A percentile compares a stretch with the other conserved stretches of the same genome.
Evolutionary conservation across 2,113 vertebrate genomes (phyloP).

Genomic region (Pedetes capensis): DNA sequence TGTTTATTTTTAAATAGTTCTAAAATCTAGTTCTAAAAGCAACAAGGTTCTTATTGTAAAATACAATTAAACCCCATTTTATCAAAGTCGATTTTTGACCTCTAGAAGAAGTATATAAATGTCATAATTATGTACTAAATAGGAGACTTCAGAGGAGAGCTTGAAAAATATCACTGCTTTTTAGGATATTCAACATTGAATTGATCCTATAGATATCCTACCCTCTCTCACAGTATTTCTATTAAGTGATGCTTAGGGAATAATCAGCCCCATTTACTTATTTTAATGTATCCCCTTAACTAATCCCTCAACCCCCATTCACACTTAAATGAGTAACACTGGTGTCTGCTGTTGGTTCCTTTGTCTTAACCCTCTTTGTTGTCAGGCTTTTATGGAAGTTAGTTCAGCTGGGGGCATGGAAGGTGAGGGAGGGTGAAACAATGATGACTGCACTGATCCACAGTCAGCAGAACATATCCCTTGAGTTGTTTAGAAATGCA

Average conservation of each 20-base stretch:
- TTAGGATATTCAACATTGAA: background rate
- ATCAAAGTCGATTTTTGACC: background rate
- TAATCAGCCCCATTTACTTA: conserved; percentile 7
- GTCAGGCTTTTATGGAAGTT: background rate
- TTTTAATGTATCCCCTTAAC: background rate
- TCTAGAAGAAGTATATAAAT: conserved; percentile 41
- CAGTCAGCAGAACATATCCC: background rate
- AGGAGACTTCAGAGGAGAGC: background rate
- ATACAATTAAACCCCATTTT: background rate
- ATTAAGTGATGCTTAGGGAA: background rate
- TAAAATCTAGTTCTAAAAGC: conserved; percentile 21
- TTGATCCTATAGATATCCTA: background rate
- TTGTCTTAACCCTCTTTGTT: conserved; percentile 29
- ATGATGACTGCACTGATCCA: background rate
- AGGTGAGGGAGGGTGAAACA: conserved; percentile 31
- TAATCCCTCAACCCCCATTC: background rate
- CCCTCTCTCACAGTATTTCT: background rate
- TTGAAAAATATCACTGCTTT: background rate
- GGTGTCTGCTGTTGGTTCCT: background rate
- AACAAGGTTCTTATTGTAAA: background rate
- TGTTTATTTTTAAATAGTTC: conserved; percentile 20
- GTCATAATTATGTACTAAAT: conserved; percentile 31
- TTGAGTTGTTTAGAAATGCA: conserved; percentile 38
- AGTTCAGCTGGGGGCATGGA: background rate
- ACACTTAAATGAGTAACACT: background rate